Evolutionary conservation across 2,113 vertebrate genomes (phyloP), one percentile per base, ranked within the genome.

Genomic region (Phylloscopus trochilus): DNA sequence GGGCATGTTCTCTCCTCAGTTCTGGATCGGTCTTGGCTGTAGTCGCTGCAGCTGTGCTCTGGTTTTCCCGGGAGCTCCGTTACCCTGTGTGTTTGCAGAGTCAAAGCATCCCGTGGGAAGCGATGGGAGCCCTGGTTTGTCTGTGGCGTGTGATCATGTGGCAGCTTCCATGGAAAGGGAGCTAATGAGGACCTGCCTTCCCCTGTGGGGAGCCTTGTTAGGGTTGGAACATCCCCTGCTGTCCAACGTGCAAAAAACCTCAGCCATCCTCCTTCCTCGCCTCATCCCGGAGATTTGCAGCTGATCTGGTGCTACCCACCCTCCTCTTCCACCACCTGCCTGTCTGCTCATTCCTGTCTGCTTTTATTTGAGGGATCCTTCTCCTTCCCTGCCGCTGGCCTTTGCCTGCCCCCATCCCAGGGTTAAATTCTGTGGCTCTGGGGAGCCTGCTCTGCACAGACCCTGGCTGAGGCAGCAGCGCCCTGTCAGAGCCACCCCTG

Each of bases 211-310:
- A 67, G 62, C 53, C 58, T 39, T 60, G 64, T 55, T 28, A 58
- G 69, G 56, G 47, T 0, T 68, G 62, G 70, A 82, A 39, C 58
- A 56, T 52, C 10, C 2, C 53, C 62, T 64, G 79, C 78, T 56
- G 37, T 20, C 77, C 5, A 0, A 21, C 0, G 0, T 55, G n/a
- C 37, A 44, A 27, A 41, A 67, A 55, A 53, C 43, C 74, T 84
- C 3, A 2, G 27, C 60, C 55, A 18, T 39, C 21, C 59, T 92
- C 49, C 33, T 49, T 53, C 60, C 22, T 2, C 1, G 0, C 43
- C 22, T 31, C 31, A 49, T 6, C 24, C 21, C 5, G 5, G 24
- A 39, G 55, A 49, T 83, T 62, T 53, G 72, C 9, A 4, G 11
- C 70, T 59, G 13, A 27, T n/a, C 66, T 24, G 62, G 9, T 26